Evolutionary conservation across 2,113 vertebrate genomes (phyloP), one percentile per base, ranked within the genome.

Genomic region (Peromyscus polionotus): DNA sequence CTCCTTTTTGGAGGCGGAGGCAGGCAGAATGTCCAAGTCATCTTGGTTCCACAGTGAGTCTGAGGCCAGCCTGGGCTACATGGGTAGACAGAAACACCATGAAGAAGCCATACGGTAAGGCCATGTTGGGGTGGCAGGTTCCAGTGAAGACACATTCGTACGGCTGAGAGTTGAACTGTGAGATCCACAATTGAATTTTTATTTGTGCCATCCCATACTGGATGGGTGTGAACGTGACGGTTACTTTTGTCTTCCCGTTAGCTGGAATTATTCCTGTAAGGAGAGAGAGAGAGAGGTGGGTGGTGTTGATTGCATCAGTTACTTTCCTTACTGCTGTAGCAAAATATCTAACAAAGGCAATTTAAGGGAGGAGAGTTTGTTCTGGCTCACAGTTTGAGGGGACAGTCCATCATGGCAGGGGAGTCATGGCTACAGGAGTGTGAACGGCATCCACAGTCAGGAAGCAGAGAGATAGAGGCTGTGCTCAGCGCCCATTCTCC

Each of bases 241-340:
- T 98, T 80, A 99, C 54, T 45, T 98, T 94, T 39, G 98, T 95
- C 95, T 99, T 98, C 4, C 99, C 99, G 33, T 98, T 99, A 86
- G 99, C 99, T 65, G 99, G 99, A 94, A 99, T 99, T 94, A 99
- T 98, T 97, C 99, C 99, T 99, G 97, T 87, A 86, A 96, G 63
- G 91, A 54, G 31, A 97, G 75, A 95, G 96, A 98, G 88, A n/a
- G 92, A 72, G 76, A 13, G 68, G 16, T 13, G 68, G 2, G 68
- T 9, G 9, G 33, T n/a, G 57, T 26, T n/a, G 31, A 70, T n/a
- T 22, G 2, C 3, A 22, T 36, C 67, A 10, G 31, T 51, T 51
- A 16, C 33, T 88, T 48, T 54, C 54, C 85, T 65, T 20, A 19
- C 13, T 48, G 63, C 28, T 51, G 28, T 9, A 13, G 51, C 17